Percentiles rank a stretch among this genome's conserved stretches.
These are phyloP conservation scores for Coenonympha arcania DNA, from an alignment of 2,888 invertebrate genomes.

Conservation along the genomic window DNA sequence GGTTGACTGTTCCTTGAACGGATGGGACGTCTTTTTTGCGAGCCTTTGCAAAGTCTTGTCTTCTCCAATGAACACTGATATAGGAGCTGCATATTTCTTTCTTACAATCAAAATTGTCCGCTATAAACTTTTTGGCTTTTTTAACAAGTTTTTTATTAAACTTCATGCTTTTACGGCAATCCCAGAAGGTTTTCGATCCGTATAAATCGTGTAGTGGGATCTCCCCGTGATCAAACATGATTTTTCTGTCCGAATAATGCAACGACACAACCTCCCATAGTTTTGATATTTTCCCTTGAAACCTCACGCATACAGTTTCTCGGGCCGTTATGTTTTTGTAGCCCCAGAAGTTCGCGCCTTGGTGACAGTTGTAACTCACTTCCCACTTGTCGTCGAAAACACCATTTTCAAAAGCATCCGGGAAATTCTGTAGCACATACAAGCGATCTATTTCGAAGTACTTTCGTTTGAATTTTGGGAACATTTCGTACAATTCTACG, in stretches of 20 bases:
- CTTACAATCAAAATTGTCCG: slow-evolving; percentile 43
- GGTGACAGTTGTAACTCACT: slow-evolving; percentile 73
- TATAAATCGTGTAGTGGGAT: slow-evolving; percentile 90
- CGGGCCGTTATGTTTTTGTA: slow-evolving; percentile 79
- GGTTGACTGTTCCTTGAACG: slow-evolving; percentile 82
- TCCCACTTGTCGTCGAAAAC: slow-evolving; percentile 89
- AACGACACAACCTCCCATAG: slow-evolving; percentile 74
- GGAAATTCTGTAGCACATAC: slow-evolving; percentile 87
- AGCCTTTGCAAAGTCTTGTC: slow-evolving; percentile 88
- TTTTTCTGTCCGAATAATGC: slow-evolving; percentile 57
- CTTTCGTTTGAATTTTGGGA: slow-evolving; percentile 46
- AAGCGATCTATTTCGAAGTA: slow-evolving; percentile 79
- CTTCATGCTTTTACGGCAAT: slow-evolving; percentile 90
- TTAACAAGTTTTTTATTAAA: slow-evolving; percentile 80
- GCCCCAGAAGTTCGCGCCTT: slow-evolving; percentile 77
- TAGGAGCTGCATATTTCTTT: slow-evolving; percentile 77
- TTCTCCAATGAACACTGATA: slow-evolving; percentile 87
- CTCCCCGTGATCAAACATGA: slow-evolving; percentile 87
- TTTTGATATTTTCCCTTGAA: slow-evolving; percentile 83
- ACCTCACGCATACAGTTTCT: slow-evolving; percentile 83
- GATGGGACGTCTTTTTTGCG: slow-evolving; percentile 84
- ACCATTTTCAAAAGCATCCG: slow-evolving; percentile 86
- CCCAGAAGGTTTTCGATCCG: slow-evolving; percentile 88
- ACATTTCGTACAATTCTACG: slow-evolving; percentile 87
- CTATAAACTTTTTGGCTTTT: slow-evolving; percentile 78